Percentiles rank a stretch among this genome's conserved stretches.
Evolutionary conservation across 64 coral and sea anemone species (phyloP).

Genomic region (Cladopsammia gracilis): DNA sequence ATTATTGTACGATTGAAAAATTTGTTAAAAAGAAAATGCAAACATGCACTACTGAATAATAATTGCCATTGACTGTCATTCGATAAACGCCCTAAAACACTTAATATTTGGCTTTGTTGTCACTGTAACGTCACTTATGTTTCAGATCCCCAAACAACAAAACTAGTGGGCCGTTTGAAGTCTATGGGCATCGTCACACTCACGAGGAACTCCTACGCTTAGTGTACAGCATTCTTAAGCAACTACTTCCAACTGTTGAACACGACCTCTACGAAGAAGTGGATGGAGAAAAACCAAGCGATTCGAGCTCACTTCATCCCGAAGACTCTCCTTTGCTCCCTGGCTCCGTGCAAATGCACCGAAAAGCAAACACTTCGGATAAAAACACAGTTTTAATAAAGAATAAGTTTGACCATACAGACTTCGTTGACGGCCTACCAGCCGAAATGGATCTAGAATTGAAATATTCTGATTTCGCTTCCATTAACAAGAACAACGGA

Average conservation of each 20-base stretch:
- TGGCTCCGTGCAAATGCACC: conserved; percentile 59
- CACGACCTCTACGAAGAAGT: conserved; percentile 45
- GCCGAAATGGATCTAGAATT: conserved; percentile 53
- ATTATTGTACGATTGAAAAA: too few species aligned
- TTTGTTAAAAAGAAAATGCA: too few species aligned
- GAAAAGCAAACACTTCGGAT: conserved; percentile 43
- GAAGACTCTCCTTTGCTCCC: conserved; percentile 51
- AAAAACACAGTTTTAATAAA: conserved; percentile 9
- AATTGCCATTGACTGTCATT: too few species aligned
- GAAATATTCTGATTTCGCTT: conserved; percentile 1
- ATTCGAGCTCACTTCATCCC: not conserved
- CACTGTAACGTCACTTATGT: too few species aligned
- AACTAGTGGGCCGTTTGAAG: not conserved
- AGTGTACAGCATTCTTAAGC: conserved; percentile 27
- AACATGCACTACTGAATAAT: too few species aligned
- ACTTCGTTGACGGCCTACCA: not conserved
- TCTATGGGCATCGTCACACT: conserved; percentile 22
- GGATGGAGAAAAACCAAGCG: not conserved
- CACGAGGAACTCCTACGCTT: conserved; percentile 45
- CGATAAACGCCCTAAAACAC: too few species aligned
- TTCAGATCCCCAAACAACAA: too few species aligned
- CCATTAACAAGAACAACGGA: conserved; percentile 41
- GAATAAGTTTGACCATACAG: conserved; percentile 44
- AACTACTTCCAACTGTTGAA: conserved; percentile 42
- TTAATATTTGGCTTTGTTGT: too few species aligned